These are phyloP conservation scores for Antheraea pernyi DNA, from an alignment of 1,140 invertebrate species.

Conservation along the genomic window DNA sequence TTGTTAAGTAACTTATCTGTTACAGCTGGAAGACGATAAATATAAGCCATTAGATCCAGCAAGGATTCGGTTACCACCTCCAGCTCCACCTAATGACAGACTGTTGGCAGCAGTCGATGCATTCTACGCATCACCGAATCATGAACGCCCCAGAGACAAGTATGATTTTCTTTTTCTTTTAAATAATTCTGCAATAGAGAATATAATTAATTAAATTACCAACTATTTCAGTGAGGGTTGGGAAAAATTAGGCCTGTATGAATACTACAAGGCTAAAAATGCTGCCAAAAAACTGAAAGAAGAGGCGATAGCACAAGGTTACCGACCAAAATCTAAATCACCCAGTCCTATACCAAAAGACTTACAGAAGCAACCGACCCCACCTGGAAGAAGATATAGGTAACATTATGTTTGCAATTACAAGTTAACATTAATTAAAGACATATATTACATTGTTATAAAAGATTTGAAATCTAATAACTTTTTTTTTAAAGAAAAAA, in stretches of 20 bases:
- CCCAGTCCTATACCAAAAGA: slow-evolving; percentile 87
- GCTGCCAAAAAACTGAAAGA: slow-evolving; percentile 93
- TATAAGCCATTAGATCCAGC: slow-evolving; percentile 95
- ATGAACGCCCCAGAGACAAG: slow-evolving; percentile 96
- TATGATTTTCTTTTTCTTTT: slow-evolving; percentile 69
- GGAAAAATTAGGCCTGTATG: slow-evolving; percentile 98
- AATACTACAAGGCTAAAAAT: slow-evolving; percentile 98
- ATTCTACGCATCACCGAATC: slow-evolving; percentile 95
- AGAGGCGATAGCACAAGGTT: slow-evolving; percentile 86
- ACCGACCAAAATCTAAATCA: slow-evolving; percentile 85
- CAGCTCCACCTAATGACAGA: slow-evolving; percentile 94
- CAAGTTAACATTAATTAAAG: neutral
- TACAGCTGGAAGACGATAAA: slow-evolving; percentile 91
- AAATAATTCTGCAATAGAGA: too few relatives aligned
- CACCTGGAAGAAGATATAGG: slow-evolving; percentile 87
- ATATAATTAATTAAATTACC: neutral
- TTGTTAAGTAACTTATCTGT: slow-evolving; percentile 14
- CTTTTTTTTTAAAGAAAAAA: too few relatives aligned
- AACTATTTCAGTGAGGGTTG: slow-evolving; percentile 91
- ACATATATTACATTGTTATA: too few relatives aligned
- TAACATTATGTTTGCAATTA: slow-evolving; percentile 37
- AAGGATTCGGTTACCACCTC: slow-evolving; percentile 93
- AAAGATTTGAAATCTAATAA: too few relatives aligned
- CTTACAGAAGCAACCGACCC: slow-evolving; percentile 87
- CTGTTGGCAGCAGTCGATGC: slow-evolving; percentile 95